Base-by-base conservation (phyloP, 2,113 vertebrate genomes). In the Propithecus coquereli region DNA sequence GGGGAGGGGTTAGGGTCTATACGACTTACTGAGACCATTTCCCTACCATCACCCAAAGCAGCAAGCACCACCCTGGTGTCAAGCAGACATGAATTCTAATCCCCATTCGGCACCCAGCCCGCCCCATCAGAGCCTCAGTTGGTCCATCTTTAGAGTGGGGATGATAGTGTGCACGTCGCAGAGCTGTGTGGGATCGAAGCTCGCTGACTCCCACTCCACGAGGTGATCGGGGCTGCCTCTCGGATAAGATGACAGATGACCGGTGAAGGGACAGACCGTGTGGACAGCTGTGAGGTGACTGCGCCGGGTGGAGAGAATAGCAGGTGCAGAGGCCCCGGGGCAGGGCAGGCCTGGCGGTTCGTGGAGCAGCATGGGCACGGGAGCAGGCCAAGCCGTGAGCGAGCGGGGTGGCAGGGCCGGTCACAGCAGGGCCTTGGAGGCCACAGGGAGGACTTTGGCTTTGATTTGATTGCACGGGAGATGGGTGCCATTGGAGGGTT, bases 1-100 rank as follows among this genome's bases (percentile, higher is more conserved):
- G 57, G 57, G 23, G 63, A 85, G 23, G 20, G 2, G 16, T 10
- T 8, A 45, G 61, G 12, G 34, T 68, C 37, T 32, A 47, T 47
- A 32, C 47, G 20, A 5, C 76, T 74, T 87, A 32, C 74, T 73
- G 8, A n/a, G 83, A 81, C 22, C 63, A 37, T 37, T 65, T 57
- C 45, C 50, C 34, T 23, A 3, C 52, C 65, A 34, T 52, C 57
- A 71, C 22, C 66, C 40, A 45, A 27, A 45, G 70, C 63, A 61
- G 14, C 40, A 17, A 27, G 0, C 5, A 1, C 22, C 16, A 0
- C 47, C n/a, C 3, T 32, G 14, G 71, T n/a, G 30, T 45, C 52
- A 40, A 4, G 73, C 7, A 66, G 86, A 16, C 16, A 0, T 8
- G 18, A 66, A 27, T 91, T 77, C 86, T 68, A 17, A 65, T 84